A percentile compares a stretch with the other conserved stretches of the same genome.
These are phyloP conservation scores for Steinernema hermaphroditum DNA, from an alignment of 2,888 invertebrate genomes.

Conservation along the genomic window DNA sequence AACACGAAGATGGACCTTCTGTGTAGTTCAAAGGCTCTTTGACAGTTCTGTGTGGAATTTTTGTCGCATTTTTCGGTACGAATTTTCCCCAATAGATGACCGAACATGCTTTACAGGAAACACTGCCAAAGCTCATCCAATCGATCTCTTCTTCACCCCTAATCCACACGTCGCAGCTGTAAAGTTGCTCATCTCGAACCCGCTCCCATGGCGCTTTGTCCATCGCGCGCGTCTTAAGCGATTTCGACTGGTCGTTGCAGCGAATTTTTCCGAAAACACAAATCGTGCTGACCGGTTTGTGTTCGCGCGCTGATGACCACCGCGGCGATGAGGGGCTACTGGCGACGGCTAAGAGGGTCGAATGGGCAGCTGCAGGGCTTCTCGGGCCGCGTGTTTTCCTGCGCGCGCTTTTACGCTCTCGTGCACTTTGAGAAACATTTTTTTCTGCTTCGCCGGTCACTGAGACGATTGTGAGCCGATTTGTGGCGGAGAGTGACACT, in stretches of 20 bases:
- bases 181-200: background rate
- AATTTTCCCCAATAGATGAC: no score
- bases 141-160: background rate
- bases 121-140: no score
- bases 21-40: no score
- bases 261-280: background rate
- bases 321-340: background rate
- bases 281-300: background rate
- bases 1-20: no score
- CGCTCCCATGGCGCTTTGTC: no score
- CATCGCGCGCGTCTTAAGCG: background rate
- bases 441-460: background rate
- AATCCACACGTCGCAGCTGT: background rate
- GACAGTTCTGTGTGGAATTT: no score
- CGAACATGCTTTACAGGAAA: no score
- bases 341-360: background rate
- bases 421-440: constrained; percentile 3
- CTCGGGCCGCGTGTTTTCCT: background rate
- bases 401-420: background rate
- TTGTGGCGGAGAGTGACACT: no score
- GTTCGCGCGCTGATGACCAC: background rate
- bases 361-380: background rate
- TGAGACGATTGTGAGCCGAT: background rate
- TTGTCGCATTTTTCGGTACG: no score
- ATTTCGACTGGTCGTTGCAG: background rate